Percentiles rank a stretch among this genome's conserved stretches.
Evolutionary conservation across 2,797 vertebrate genomes (phyloP).

Genomic region (Hapalemur alaotrensis): DNA sequence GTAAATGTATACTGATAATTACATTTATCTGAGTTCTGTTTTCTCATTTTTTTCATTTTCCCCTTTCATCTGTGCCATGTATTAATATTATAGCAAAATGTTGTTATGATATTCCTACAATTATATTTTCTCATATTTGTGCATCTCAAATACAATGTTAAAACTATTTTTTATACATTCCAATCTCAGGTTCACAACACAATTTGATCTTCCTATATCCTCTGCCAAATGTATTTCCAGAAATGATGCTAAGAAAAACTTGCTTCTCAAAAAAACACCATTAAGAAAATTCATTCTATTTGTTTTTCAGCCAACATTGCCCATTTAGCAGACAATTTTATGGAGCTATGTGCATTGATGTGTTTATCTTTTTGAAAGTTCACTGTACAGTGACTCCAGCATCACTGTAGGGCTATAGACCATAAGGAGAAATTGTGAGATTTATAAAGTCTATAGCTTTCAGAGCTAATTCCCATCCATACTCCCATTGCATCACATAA

Average conservation of each 20-base stretch:
- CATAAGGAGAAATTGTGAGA: slow-evolving; percentile 42
- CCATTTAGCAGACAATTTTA: slow-evolving; percentile 64
- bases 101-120: background rate
- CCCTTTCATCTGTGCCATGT: background rate
- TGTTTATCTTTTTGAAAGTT: slow-evolving; percentile 60
- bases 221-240: slow-evolving; percentile 48
- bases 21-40: background rate
- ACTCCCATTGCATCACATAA: background rate
- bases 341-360: slow-evolving; percentile 37
- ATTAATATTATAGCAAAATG: background rate
- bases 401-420: slow-evolving; percentile 21
- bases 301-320: slow-evolving; percentile 45
- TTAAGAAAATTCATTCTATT: slow-evolving; percentile 69
- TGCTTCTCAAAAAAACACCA: slow-evolving; percentile 50
- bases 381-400: background rate
- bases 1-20: slow-evolving; percentile 20
- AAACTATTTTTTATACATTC: slow-evolving; percentile 42
- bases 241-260: slow-evolving; percentile 61
- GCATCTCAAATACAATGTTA: background rate
- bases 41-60: background rate
- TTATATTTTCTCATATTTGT: slow-evolving; percentile 56
- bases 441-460: slow-evolving; percentile 4
- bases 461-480: slow-evolving; percentile 36
- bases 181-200: slow-evolving; percentile 38
- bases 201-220: slow-evolving; percentile 17